phyloP scores from a whole-genome alignment of 1,140 invertebrate genomes.

The Aradophagus sp. region DNA sequence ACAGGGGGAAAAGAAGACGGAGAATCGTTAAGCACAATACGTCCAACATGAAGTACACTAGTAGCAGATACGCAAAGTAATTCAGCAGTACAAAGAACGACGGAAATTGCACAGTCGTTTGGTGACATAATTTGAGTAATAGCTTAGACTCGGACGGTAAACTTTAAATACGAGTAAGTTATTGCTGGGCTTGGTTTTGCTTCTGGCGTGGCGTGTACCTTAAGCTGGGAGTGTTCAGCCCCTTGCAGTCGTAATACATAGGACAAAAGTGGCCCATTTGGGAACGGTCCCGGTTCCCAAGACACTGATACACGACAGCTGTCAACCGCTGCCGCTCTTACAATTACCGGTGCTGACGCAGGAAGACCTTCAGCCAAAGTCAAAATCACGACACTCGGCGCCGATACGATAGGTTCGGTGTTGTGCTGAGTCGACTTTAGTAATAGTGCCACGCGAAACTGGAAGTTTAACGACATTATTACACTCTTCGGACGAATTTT shows the following conservation, averaged over 20 bases:
- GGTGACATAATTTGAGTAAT: too few species aligned
- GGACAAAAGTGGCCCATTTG: conserved; percentile 90
- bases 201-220: conserved; percentile 77
- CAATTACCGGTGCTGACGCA: conserved; percentile 81
- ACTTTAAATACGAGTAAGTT: too few species aligned
- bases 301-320: conserved; percentile 88
- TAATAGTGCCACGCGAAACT: conserved; percentile 89
- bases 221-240: conserved; percentile 79
- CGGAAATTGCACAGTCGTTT: too few species aligned
- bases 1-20: conserved; percentile 14
- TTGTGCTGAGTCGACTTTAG: conserved; percentile 78
- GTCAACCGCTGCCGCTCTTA: conserved; percentile 86
- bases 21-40: conserved; percentile 41
- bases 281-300: conserved; percentile 90
- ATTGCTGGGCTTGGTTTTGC: too few species aligned
- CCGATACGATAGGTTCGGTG: conserved; percentile 84
- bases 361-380: conserved; percentile 84
- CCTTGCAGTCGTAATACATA: conserved; percentile 82
- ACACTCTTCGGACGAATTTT: too few species aligned
- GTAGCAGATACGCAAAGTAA: too few species aligned
- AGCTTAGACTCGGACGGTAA: too few species aligned
- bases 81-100: too few species aligned
- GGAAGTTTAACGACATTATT: conserved; percentile 67
- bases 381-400: conserved; percentile 86
- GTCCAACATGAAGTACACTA: too few species aligned